phyloP scores from a whole-genome alignment of 2,113 vertebrate genomes.

The Poeciliopsis turrubarensis region DNA sequence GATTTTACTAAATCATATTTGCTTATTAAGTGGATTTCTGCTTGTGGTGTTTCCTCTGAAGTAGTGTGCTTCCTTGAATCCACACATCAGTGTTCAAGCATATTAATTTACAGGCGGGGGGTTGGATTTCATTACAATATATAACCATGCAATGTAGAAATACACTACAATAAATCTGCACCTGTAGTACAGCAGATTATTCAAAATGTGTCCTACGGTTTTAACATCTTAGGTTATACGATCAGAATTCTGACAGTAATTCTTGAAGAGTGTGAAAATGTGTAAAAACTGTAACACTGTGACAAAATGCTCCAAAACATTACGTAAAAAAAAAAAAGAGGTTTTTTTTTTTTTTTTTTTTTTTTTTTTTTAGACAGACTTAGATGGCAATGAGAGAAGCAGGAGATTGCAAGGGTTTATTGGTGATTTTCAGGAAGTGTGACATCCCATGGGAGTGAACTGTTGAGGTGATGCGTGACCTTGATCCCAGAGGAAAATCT shows the following conservation, averaged over 20 bases:
- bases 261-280: not conserved
- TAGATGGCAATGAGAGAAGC: conserved; percentile 16
- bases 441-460: conserved; percentile 63
- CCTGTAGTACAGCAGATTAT: no score
- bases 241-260: not conserved
- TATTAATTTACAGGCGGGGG: not conserved
- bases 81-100: not conserved
- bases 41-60: not conserved
- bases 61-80: not conserved
- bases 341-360: not conserved
- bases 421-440: conserved; percentile 58
- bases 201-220: not conserved
- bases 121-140: not conserved
- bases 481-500: conserved; percentile 63
- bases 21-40: not conserved
- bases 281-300: not conserved
- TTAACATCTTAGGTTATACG: not conserved
- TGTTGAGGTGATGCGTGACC: conserved; percentile 66
- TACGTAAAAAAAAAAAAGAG: not conserved
- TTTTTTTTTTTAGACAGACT: not conserved
- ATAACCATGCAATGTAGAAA: not conserved
- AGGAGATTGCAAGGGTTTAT: conserved; percentile 24
- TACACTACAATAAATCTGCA: not conserved
- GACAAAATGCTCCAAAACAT: conserved; percentile 12
- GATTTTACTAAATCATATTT: not conserved